Base-by-base conservation (phyloP, 2,113 vertebrate genomes). In the Litocranius walleri region DNA sequence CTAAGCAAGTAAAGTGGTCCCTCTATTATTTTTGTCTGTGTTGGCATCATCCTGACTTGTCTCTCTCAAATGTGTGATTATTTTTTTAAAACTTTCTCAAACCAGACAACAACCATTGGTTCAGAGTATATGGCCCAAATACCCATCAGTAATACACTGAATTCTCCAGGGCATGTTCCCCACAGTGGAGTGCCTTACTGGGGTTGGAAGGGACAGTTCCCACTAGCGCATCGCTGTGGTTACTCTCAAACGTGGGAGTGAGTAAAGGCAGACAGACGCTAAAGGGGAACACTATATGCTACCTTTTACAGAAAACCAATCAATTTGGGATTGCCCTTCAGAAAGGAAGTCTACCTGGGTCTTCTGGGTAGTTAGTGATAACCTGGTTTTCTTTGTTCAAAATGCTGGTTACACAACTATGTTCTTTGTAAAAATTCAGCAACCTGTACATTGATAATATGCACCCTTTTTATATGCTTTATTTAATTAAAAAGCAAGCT, bases 321-420 rank as follows among this genome's bases (percentile, higher is more conserved):
- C 2, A 43, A 43, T 30, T 19, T 5, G 56, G 33, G 40, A 45
- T n/a, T 12, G 2, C 16, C 45, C 59, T 81, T 52, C 88, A 23
- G 16, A 6, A 33, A 45, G 10, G 13, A 82, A 12, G 33, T 56
- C 4, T 23, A 14, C n/a, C 27, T 67, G n/a, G 30, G 54, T 27
- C 40, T 48, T 91, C 30, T 23, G 19, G 50, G 21, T 7, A 64
- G 11, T 30, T 82, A 27, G 9, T 61, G 71, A 61, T 43, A 80
- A 54, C n/a, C 48, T 86, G 54, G 3, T 57, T 94, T 90, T 52
- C 43, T 87, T 94, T 81, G 10, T 93, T 91, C 78, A 87, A 50
- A 93, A 23, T 43, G n/a, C 57, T 71, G 52, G 5, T 36, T 87
- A 71, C 59, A 67, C 11, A 90, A 27, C 54, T 93, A 15, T 78